Conservation (phyloP, 2,888 invertebrate species). For the Apamea sordens region DNA sequence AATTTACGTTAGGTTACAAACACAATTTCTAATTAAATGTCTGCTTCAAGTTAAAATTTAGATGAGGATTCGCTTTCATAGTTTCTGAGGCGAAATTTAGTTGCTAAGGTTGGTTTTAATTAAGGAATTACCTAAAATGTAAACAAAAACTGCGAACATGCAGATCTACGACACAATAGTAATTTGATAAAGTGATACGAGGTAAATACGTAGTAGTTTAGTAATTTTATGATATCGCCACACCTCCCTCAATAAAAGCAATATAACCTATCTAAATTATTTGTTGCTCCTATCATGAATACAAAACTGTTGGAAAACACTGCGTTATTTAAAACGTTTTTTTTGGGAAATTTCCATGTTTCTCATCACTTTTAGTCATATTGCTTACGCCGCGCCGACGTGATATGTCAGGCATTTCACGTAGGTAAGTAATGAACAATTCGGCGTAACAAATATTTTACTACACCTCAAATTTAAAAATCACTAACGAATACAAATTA, state of each 20-base stretch:
- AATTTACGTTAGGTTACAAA: slow-evolving; percentile 10
- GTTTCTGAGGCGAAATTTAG: slow-evolving; percentile 15
- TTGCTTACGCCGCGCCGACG: too few relatives aligned
- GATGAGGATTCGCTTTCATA: slow-evolving; percentile 22
- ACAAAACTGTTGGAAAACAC: neutral
- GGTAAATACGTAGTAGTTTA: neutral
- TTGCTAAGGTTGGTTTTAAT: slow-evolving; percentile 18
- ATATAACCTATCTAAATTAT: slow-evolving; percentile 4
- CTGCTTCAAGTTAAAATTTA: slow-evolving; percentile 18
- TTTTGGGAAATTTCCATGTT: neutral
- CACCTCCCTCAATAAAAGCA: slow-evolving; percentile 5
- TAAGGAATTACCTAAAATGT: slow-evolving; percentile 14
- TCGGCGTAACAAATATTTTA: neutral
- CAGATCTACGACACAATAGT: neutral
- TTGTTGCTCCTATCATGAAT: neutral
- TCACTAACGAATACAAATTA: neutral
- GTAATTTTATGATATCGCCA: neutral
- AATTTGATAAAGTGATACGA: slow-evolving; percentile 14
- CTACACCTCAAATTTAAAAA: neutral
- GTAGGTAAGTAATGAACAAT: neutral
- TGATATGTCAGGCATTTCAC: neutral
- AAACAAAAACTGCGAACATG: neutral
- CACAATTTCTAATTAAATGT: slow-evolving; percentile 38
- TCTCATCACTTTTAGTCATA: neutral
- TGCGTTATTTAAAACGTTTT: too few relatives aligned